Evolutionary conservation across 2,888 invertebrate species (phyloP), one percentile per base, ranked within the genome.

Genomic region (Rhagonycha lutea): DNA sequence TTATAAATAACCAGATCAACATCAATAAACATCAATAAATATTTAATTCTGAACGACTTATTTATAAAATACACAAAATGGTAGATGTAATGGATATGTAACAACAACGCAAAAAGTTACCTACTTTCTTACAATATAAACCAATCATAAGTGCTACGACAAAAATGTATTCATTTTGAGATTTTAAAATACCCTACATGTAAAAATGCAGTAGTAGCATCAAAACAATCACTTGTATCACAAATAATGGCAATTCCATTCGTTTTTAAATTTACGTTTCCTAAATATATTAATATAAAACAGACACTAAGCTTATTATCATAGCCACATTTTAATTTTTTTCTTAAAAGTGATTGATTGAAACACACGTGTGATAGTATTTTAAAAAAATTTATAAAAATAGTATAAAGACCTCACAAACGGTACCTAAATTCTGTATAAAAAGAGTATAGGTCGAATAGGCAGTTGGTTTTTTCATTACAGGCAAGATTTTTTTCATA

Each of bases 1-100:
- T 80, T 81, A 82, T 80, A 82, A 81, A 82, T 76, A 76, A 76
- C 73, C 76, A 76, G 76, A 76, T 79, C 80, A 82, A 82, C 82
- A 81, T 81, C 79, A 80, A 79, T 80, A 80, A 75, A 77, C 76
- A 76, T 76, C 73, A 70, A 76, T 76, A 76, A 76, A 76, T 76
- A 73, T 76, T 68, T 76, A 72, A 70, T 68, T 75, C 70, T 73
- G 74, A 63, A 72, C 23, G 68, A 60, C 26, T 26, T 67, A 26
- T 72, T 72, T 68, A 63, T 69, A 70, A 72, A 68, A 69, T 70
- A 76, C 73, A 76, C 72, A 77, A 77, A 68, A 29, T 32, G 47
- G 47, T 47, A 47, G 47, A 47, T 47, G 47, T 72, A 32, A 12
- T 70, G 62, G 74, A 74, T 70, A 74, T 74, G 74, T 47, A 70